Base-by-base conservation (phyloP, 2,797 vertebrate species). In the Smutsia temminckii region DNA sequence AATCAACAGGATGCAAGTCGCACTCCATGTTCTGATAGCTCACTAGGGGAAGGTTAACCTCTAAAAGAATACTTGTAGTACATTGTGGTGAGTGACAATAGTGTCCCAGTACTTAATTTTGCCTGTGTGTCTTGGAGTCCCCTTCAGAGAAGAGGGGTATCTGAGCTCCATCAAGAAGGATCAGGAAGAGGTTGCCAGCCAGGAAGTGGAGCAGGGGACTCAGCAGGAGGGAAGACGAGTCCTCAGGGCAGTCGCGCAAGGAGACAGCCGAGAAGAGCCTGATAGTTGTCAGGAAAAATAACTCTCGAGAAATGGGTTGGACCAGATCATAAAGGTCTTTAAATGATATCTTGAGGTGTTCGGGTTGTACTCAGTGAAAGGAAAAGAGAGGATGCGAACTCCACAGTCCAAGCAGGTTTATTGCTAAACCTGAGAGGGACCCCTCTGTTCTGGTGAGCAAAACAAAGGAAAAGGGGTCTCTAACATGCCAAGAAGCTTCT, bases 1-100 rank as follows among this genome's bases (percentile, higher is more conserved):
- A 72, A 37, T 66, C 13, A 69, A 25, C 1, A n/a, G 1, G 3
- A 42, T 17, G 2, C 0, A 20, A 14, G 11, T 69, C 11, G 4
- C 40, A 8, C 27, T 3, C 13, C 57, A 29, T 12, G 2, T 57
- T 79, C 11, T 53, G 32, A 10, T 11, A 34, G 20, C 16, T 57
- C 51, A 59, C 32, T 27, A 79, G 18, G 69, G 3, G 8, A 53
- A 93, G 89, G 55, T 6, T 10, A 71, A 66, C 21, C 0, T 34
- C 13, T 79, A 40, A 75, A 71, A 3, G 0, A 84, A 68, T 57
- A 71, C 2, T 49, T 61, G 21, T 1, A 29, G 25, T 21, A 4
- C 20, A 14, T 18, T 72, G 16, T n/a, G 12, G 40, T 53, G 46
- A 34, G 2, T 13, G n/a, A 27, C 32, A 51, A 63, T 10, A 27